Base-by-base conservation (phyloP, 1,140 invertebrate genomes). In the Pachyrhynchus sulphureomaculatus region DNA sequence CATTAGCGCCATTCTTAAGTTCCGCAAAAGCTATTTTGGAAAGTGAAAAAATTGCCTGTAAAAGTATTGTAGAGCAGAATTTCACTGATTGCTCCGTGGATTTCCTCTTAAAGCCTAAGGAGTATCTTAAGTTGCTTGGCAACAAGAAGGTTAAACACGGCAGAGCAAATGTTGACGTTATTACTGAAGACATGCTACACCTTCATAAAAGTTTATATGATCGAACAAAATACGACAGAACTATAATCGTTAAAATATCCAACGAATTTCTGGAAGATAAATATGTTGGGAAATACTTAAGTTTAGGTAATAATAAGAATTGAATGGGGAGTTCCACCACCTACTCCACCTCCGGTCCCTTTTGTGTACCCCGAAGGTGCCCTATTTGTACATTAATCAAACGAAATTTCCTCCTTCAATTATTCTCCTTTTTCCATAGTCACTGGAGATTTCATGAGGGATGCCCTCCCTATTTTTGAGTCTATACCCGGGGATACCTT, bases 1-100 rank as follows among this genome's bases (percentile, higher is more conserved):
- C 55, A 29, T 57, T 71, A 13, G 69, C 66, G 26, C 70, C 70
- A 12, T 72, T 65, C 62, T n/a, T 29, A 8, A 45, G 54, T 53
- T 66, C 70, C 48, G 13, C 29, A 0, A 44, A 60, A 42, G 4
- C 32, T 4, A 41, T 71, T 17, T 12, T 64, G n/a, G 52, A 53
- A 29, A 13, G 17, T 20, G 42, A 41, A 13, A 4, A 56, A 5
- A 29, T 54, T 4, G 36, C 48, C 21, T 56, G 33, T 39, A 45
- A 24, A 29, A 24, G 45, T 34, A 51, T 60, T 26, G 41, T 58
- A 17, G n/a, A n/a, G n/a, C n/a, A n/a, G n/a, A n/a, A 34, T 45
- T 69, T 70, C 41, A 4, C 26, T 10, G 12, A 47, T 29, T 26
- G 59, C 41, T 66, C 41, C 48, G 15, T 67, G 4, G 56, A 59